These are phyloP conservation scores for Acrocyrtus sp. DNA, from an alignment of 2,888 invertebrate species.

Conservation along the genomic window DNA sequence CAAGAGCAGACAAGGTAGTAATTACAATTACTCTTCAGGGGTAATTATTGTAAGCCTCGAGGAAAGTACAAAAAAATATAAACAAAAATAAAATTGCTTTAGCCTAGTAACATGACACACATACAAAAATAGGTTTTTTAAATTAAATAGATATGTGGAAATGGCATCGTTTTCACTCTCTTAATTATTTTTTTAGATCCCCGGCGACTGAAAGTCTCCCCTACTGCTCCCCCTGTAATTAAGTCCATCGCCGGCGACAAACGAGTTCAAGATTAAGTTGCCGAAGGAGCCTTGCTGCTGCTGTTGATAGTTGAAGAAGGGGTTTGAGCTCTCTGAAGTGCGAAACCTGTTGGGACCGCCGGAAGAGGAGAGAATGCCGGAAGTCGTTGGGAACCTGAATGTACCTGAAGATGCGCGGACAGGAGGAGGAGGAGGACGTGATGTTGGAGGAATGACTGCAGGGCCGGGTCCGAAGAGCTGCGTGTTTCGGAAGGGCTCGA, in stretches of 20 bases:
- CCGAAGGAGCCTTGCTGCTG: background rate
- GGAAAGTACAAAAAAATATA: no score
- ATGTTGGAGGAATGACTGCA: background rate
- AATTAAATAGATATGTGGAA: no score
- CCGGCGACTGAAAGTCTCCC: conserved; percentile 3
- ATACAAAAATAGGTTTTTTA: no score
- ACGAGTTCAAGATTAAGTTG: conserved; percentile 28
- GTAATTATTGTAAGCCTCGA: no score
- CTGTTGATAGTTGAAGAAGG: background rate
- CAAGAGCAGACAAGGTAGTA: no score
- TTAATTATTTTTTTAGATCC: no score
- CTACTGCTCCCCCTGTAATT: conserved; percentile 24
- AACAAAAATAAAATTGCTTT: no score
- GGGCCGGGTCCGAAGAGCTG: conserved; percentile 16
- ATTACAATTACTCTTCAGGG: no score
- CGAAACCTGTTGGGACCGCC: conserved; percentile 15
- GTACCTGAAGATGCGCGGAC: background rate
- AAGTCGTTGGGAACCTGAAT: conserved; percentile 7
- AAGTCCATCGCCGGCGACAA: conserved; percentile 31
- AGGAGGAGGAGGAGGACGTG: background rate
- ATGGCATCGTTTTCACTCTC: no score
- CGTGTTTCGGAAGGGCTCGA: conserved; percentile 20
- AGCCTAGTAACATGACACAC: no score
- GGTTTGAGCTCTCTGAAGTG: conserved; percentile 22
- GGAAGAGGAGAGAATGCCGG: background rate